These are phyloP conservation scores for Caenorhabditis briggsae DNA, from an alignment of 1,140 invertebrate species.

Conservation along the genomic window DNA sequence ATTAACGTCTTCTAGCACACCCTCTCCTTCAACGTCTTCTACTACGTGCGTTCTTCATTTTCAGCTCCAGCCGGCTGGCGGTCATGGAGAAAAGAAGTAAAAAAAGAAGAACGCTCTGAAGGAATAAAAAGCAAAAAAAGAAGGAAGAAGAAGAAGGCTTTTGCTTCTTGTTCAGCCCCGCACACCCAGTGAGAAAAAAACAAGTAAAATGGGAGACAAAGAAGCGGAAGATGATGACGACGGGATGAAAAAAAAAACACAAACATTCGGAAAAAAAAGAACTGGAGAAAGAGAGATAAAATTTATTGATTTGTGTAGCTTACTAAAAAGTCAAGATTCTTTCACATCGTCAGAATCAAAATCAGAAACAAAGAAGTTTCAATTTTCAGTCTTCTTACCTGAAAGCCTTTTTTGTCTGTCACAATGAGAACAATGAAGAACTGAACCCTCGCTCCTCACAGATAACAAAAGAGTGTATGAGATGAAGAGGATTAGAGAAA, in stretches of 20 bases:
- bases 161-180: background rate
- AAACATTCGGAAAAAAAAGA: background rate
- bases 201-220: conserved; percentile 8
- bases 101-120: no score
- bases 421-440: conserved; percentile 13
- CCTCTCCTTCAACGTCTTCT: conserved; percentile 1
- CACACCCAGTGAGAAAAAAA: conserved; percentile 39
- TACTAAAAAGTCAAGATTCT: no score
- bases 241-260: conserved; percentile 6
- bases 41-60: conserved; percentile 18
- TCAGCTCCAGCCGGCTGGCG: background rate
- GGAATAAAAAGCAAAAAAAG: background rate
- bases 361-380: background rate
- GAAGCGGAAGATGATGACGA: conserved; percentile 26
- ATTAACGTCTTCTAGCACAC: background rate
- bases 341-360: no score
- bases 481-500: conserved; percentile 20
- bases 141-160: conserved; percentile 6
- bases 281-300: background rate
- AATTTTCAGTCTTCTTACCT: background rate
- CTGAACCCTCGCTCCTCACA: background rate
- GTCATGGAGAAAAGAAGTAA: no score
- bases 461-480: background rate
- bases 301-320: background rate
- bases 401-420: background rate